A percentile compares a stretch with the other conserved stretches of the same genome.
Evolutionary conservation across 2,113 vertebrate species (phyloP).

Genomic region (Benitochromis conjunctus): DNA sequence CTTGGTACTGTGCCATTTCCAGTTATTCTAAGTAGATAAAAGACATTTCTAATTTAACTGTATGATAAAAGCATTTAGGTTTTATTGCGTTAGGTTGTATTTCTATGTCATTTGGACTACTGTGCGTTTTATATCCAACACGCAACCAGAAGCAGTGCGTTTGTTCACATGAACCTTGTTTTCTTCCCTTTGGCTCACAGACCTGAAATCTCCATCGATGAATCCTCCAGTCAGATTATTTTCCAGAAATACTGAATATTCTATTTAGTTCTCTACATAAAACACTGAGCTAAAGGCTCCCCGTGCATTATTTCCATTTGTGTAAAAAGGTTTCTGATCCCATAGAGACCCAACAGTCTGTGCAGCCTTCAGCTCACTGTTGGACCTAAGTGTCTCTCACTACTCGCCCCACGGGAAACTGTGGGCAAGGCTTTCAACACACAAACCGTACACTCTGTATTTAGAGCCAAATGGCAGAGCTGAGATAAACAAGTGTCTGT

Average conservation of each 20-base stretch:
- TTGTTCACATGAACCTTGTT: not conserved
- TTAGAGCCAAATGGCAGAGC: constrained; percentile 10
- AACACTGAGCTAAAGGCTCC: not conserved
- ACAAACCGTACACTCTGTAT: not conserved
- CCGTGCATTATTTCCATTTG: not conserved
- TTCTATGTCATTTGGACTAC: not conserved
- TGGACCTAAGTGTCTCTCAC: not conserved
- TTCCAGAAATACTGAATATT: not conserved
- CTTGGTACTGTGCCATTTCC: not conserved
- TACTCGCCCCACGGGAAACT: not conserved
- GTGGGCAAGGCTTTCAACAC: not conserved
- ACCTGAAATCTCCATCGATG: not conserved
- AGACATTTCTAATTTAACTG: not conserved
- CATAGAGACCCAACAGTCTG: not conserved
- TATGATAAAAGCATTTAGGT: not conserved
- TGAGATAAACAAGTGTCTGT: constrained; percentile 29
- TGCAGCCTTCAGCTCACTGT: not conserved
- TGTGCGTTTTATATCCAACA: not conserved
- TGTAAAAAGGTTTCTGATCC: not conserved
- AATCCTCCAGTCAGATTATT: not conserved
- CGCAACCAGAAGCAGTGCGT: not conserved
- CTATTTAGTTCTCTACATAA: not conserved
- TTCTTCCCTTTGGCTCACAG: not conserved
- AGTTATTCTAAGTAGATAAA: not conserved
- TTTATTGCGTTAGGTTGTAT: not conserved